Percentiles rank a stretch among this genome's conserved stretches.
phyloP scores from a whole-genome alignment of 2,888 invertebrate species.

The Drosophila meridiana region DNA sequence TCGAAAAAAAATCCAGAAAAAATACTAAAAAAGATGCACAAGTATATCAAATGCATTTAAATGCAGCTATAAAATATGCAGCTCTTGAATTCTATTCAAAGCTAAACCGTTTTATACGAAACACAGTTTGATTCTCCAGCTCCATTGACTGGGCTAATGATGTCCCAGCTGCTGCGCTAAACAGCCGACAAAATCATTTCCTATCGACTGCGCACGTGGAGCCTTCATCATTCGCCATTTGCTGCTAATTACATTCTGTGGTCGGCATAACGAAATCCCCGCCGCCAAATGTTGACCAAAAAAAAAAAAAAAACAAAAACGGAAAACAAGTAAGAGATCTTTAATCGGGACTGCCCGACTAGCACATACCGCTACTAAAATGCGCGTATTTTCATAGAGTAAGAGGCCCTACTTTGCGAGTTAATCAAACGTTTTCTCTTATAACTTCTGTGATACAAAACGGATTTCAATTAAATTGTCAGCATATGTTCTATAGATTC shows the following conservation, averaged over 20 bases:
- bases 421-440: no score
- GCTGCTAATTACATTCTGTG: conserved; percentile 81
- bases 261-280: conserved; percentile 75
- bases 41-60: conserved; percentile 24
- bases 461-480: no score
- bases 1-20: not conserved
- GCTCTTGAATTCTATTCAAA: not conserved
- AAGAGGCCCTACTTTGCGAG: no score
- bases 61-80: conserved; percentile 1
- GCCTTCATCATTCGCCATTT: conserved; percentile 60
- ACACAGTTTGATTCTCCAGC: not conserved
- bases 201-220: not conserved
- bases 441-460: no score
- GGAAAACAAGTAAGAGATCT: not conserved
- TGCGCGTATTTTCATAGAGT: no score
- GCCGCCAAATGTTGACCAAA: conserved; percentile 26
- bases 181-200: not conserved
- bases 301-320: conserved; percentile 4
- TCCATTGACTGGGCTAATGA: conserved; percentile 24
- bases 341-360: not conserved
- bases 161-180: conserved; percentile 11
- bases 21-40: not conserved
- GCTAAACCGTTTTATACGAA: not conserved
- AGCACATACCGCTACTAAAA: not conserved
- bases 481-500: no score